Evolutionary conservation across 2,113 vertebrate species (phyloP), one percentile per base, ranked within the genome.

Genomic region (Strix aluco): DNA sequence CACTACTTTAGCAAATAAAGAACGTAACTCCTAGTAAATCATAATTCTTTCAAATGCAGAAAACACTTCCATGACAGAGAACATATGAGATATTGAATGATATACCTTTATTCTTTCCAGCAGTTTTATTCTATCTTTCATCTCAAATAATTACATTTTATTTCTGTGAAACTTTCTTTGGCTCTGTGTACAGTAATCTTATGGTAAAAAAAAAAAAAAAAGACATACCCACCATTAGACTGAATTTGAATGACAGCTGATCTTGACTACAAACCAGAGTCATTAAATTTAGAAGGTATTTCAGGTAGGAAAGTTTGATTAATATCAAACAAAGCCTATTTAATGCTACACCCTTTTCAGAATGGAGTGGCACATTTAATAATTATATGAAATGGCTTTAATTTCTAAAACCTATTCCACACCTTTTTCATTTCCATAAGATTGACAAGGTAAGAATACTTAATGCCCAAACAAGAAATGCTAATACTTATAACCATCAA

Each of bases 271-370:
- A 90, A 95, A 92, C 84, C 73, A 23, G 80, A 97, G 94, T 94
- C 92, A 96, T 98, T 98, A 97, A 62, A 95, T 96, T 96, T 92
- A 88, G 91, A 96, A 92, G 71, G 59, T 77, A 95, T 90, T 95
- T 94, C 88, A 81, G 62, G 93, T 80, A 96, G 58, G 70, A 93
- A 97, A 94, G 96, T 93, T 97, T 96, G 96, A 98, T 97, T 98
- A 98, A 97, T 95, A 97, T 97, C 95, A 97, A 96, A 97, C 84
- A 97, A 98, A 97, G 94, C 67, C 83, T 91, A 95, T 98, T 97
- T 97, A 97, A 90, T 97, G 81, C 94, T 97, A 36, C 92, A 96
- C 46, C 66, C 67, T 94, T 96, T 97, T 90, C 95, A 94, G 55
- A 72, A 78, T 66, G 38, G 67, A 96, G 49, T 91, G 81, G 61